Evolutionary conservation across 2,888 invertebrate species (phyloP), one percentile per base, ranked within the genome.

Genomic region (Auanema sp.): DNA sequence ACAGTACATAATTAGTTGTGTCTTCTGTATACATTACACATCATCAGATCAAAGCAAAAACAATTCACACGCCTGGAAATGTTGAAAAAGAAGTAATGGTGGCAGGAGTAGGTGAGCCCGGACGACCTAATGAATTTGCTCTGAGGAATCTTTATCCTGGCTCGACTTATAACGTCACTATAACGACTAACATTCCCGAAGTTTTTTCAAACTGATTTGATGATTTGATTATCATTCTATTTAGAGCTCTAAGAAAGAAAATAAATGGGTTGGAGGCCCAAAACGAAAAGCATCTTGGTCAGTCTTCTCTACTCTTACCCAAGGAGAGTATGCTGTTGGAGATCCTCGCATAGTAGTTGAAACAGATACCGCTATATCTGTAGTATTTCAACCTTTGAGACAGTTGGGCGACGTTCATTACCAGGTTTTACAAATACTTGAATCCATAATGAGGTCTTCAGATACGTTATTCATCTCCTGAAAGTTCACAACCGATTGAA

Each of bases 381-480:
- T 77, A 5, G 74, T 77, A 0, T 77, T 74, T 57, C 77, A 76
- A 51, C 75, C 77, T n/a, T 59, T 74, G 56, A 71, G 69, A 23
- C 57, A 75, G 1, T 56, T 69, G 2, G 60, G 64, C 10, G 54
- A 58, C 16, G 67, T 77, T 1, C 54, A 65, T 4, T 77, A 77
- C 58, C 77, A 77, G 68, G 77, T 73, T 43, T 11, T 21, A 2
- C 11, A 43, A 11, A 43, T 12, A 43, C 43, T n/a, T 11, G 43
- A 43, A 43, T n/a, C 51, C 16, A 12, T 12, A 50, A 18, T 1
- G 1, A n/a, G 18, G 11, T 11, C 16, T 24, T 12, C 24, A 41
- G 11, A 50, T 40, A 23, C n/a, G 14, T 16, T 2, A 14, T 11
- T 16, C 14, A 8, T 16, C n/a, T 21, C 33, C 33, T 8, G 33